Evolutionary conservation across 2,113 vertebrate genomes (phyloP).

Genomic region (Eulemur macaco): DNA sequence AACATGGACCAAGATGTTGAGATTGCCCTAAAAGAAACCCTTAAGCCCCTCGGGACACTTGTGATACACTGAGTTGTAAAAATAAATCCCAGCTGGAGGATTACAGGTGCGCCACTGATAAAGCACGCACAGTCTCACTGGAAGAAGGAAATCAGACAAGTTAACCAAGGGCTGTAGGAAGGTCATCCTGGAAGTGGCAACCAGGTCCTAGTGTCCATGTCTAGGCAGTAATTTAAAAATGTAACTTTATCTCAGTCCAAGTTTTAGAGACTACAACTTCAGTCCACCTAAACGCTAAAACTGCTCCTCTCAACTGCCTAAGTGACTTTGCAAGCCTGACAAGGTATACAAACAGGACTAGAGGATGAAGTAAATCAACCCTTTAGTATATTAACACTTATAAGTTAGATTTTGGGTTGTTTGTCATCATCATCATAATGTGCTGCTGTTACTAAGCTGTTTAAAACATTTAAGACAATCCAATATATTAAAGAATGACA

Average conservation of each 20-base stretch:
- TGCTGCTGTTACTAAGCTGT: not conserved
- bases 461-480: conserved; percentile 31
- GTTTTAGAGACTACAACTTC: not conserved
- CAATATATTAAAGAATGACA: not conserved
- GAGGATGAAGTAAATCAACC: conserved; percentile 11
- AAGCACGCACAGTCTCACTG: not conserved
- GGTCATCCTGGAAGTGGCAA: not conserved
- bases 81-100: not conserved
- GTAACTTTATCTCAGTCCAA: not conserved
- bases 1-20: not conserved
- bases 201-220: not conserved
- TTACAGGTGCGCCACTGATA: not conserved
- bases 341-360: not conserved
- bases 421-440: not conserved
- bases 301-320: not conserved
- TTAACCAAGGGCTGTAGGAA: not conserved
- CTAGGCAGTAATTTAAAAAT: not conserved
- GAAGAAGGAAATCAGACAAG: not conserved
- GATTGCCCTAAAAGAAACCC: not conserved
- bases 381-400: not conserved
- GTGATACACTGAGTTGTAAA: not conserved
- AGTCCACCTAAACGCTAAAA: not conserved
- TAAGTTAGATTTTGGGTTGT: not conserved
- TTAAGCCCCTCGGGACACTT: not conserved
- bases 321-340: not conserved